Percentiles rank a stretch among this genome's conserved stretches.
phyloP scores from a whole-genome alignment of 2,113 vertebrate genomes.

The Heptranchias perlo region DNA sequence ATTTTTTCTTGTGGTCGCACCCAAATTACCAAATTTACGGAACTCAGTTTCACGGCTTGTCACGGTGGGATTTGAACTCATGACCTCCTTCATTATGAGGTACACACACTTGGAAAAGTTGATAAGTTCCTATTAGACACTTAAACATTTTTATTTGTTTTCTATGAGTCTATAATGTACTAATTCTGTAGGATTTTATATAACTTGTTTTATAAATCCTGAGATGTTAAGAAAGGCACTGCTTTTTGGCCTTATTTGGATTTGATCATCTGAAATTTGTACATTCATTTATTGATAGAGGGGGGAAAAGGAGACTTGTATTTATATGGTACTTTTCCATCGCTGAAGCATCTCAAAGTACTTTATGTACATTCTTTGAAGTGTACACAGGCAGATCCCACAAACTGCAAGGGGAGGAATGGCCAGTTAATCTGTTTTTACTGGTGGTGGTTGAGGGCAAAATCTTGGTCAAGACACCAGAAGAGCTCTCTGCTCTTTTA shows the following conservation, averaged over 20 bases:
- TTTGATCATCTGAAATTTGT: not conserved
- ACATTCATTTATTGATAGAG: not conserved
- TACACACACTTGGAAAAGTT: not conserved
- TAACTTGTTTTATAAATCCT: not conserved
- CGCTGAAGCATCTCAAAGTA: not conserved
- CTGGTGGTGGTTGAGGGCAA: too few relatives aligned
- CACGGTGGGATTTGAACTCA: not conserved
- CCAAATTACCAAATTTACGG: not conserved
- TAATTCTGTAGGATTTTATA: not conserved
- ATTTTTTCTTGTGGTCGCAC: not conserved
- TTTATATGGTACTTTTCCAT: not conserved
- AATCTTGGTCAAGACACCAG: too few relatives aligned
- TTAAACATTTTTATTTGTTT: not conserved
- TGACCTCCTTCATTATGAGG: not conserved
- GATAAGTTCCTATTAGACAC: not conserved
- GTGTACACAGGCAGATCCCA: not conserved
- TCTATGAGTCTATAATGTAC: not conserved
- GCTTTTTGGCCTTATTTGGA: not conserved
- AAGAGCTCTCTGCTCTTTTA: too few relatives aligned
- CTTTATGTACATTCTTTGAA: not conserved
- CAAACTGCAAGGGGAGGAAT: not conserved
- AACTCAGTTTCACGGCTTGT: not conserved
- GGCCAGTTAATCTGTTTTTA: too few relatives aligned
- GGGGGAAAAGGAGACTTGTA: not conserved
- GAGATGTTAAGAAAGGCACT: not conserved